Evolutionary conservation across 2,113 vertebrate genomes (phyloP).

Genomic region (Ammodramus savannarum): DNA sequence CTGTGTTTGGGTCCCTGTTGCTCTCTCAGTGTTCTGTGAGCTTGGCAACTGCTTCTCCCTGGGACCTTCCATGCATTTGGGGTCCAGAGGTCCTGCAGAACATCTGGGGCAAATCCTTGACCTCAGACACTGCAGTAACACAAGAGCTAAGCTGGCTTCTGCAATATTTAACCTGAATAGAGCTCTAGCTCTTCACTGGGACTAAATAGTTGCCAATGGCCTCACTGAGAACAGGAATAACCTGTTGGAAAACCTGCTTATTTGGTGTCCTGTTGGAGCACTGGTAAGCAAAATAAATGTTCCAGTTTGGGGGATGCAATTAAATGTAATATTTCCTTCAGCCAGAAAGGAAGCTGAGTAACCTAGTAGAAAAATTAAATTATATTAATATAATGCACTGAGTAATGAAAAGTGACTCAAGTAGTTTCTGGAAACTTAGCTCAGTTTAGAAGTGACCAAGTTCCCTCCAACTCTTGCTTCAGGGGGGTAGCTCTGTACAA

Average conservation of each 20-base stretch:
- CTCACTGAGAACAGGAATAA: not conserved
- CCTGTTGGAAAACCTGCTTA: not conserved
- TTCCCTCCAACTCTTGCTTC: not conserved
- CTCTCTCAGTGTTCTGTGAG: not conserved
- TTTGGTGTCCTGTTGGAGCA: not conserved
- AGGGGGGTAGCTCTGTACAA: not conserved
- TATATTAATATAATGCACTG: not conserved
- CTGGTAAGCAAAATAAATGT: not conserved
- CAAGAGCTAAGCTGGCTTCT: not conserved
- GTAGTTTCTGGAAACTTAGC: slow-evolving; percentile 5
- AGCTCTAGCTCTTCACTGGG: not conserved
- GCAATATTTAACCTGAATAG: not conserved
- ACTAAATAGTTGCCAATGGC: not conserved
- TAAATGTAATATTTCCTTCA: not conserved
- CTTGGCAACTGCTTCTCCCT: not conserved
- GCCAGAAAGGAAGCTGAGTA: not conserved
- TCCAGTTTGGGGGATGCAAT: not conserved
- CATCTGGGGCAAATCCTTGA: not conserved
- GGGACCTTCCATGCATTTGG: not conserved
- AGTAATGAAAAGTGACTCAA: not conserved
- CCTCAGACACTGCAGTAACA: not conserved
- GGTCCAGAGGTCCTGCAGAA: not conserved
- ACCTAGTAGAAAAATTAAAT: not conserved
- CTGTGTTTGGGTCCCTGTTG: not conserved
- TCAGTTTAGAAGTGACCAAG: not conserved